Base-by-base conservation (phyloP, 1,140 invertebrate genomes). In the Chionoecetes opilio region DNA sequence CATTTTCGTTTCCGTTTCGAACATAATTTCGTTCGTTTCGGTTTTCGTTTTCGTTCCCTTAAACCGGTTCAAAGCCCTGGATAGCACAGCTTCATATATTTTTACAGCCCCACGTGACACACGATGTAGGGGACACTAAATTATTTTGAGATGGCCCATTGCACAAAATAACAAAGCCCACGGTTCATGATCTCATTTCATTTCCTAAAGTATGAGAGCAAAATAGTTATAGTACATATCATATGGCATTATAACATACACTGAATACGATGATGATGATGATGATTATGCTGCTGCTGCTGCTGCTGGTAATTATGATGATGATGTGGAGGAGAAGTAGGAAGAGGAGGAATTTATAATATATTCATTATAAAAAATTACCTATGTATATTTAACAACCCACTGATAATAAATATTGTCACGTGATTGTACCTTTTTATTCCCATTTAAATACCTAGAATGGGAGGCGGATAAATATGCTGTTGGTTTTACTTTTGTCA, bases 81-180 rank as follows among this genome's bases (percentile, higher is more conserved):
- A n/a, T n/a, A n/a, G n/a, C n/a, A n/a, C 82, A 29, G 82, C 32
- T 85, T 85, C 82, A 85, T 85, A 34, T 34, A 26, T 26, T 34
- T 85, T 85, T 85, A 26, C 82, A 85, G n/a, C n/a, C n/a, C n/a
- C n/a, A n/a, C n/a, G n/a, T n/a, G n/a, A n/a, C n/a, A n/a, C n/a
- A n/a, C n/a, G 82, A 29, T 85, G n/a, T 34, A 85, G n/a, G n/a
- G 31, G 31, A 35, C n/a, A 88, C 86, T 32, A 88, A 32, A 84
- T n/a, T 84, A 6, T 84, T 84, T 26, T 32, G 82, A 84, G 26
- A 84, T 84, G 82, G 82, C n/a, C 82, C 82, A 6, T 84, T 84
- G 82, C 26, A 84, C 82, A n/a, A n/a, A 84, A 84, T 9, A 32
- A n/a, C 82, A 29, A 26, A 29, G 26, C 82, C 26, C 26, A 29